phyloP scores from a whole-genome alignment of 1,140 invertebrate species.

The Phymastichus coffea region DNA sequence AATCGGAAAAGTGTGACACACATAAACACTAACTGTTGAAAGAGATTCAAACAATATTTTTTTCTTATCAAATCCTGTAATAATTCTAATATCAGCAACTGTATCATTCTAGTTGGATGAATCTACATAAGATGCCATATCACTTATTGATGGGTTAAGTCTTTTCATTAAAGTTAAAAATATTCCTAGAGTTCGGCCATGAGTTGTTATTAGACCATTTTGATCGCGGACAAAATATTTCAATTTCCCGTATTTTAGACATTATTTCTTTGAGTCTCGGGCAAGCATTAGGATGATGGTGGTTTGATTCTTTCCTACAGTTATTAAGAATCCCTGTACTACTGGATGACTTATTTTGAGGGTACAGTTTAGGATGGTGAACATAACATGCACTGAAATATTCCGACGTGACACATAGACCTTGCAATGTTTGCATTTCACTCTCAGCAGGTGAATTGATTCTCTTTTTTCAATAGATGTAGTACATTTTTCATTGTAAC shows the following conservation, averaged over 20 bases:
- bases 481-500: too few relatives aligned
- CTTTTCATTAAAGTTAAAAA: neutral
- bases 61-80: neutral
- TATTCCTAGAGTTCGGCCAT: neutral
- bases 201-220: neutral
- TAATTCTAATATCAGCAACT: neutral
- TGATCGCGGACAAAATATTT: neutral
- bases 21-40: too few relatives aligned
- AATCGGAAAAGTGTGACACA: too few relatives aligned
- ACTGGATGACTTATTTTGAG: neutral
- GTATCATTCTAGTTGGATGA: neutral
- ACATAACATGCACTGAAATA: neutral
- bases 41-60: neutral
- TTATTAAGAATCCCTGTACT: neutral
- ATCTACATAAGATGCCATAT: neutral
- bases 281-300: neutral
- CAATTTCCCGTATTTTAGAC: neutral
- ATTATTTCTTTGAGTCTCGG: neutral
- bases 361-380: too few relatives aligned
- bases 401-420: neutral
- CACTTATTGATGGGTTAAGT: neutral
- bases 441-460: neutral
- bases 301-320: neutral
- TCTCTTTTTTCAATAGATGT: neutral
- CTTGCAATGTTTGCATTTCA: neutral